These are phyloP conservation scores for Brienomyrus brachyistius DNA, from an alignment of 2,113 vertebrate genomes.

Conservation along the genomic window DNA sequence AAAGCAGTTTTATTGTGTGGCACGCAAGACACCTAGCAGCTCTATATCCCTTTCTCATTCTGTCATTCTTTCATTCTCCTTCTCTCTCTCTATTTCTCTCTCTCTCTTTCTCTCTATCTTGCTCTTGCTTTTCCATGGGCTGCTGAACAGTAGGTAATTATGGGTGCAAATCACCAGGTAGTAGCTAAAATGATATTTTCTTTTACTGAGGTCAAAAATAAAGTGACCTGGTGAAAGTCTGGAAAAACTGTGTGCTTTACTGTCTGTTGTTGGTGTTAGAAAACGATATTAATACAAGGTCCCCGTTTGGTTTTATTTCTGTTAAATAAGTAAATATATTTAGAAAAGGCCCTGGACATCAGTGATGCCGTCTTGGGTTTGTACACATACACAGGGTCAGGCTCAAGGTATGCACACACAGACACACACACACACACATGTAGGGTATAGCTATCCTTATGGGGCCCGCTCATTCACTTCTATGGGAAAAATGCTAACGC, in stretches of 20 bases:
- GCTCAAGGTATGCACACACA: neutral
- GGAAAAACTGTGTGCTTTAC: neutral
- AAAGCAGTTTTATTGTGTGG: conserved; percentile 58
- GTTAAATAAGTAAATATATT: neutral
- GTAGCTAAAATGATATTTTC: neutral
- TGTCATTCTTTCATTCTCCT: conserved; percentile 34
- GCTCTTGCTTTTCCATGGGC: neutral
- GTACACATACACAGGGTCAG: neutral
- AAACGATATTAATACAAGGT: neutral
- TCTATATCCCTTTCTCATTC: conserved; percentile 38
- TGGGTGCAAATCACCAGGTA: neutral
- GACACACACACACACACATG: neutral
- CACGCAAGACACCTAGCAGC: conserved; percentile 30
- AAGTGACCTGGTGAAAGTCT: neutral
- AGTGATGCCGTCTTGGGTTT: neutral
- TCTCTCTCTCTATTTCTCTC: conserved; percentile 44
- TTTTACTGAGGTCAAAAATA: neutral
- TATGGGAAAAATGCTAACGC: no score
- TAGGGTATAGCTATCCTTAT: no score
- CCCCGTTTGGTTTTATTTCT: neutral
- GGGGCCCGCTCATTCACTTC: no score
- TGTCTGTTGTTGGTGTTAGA: neutral
- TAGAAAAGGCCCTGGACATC: neutral
- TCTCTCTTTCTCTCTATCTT: no score
- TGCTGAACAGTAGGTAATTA: neutral